Evolutionary conservation across 2,888 invertebrate genomes (phyloP).

Genomic region (Syrista parreyssii): DNA sequence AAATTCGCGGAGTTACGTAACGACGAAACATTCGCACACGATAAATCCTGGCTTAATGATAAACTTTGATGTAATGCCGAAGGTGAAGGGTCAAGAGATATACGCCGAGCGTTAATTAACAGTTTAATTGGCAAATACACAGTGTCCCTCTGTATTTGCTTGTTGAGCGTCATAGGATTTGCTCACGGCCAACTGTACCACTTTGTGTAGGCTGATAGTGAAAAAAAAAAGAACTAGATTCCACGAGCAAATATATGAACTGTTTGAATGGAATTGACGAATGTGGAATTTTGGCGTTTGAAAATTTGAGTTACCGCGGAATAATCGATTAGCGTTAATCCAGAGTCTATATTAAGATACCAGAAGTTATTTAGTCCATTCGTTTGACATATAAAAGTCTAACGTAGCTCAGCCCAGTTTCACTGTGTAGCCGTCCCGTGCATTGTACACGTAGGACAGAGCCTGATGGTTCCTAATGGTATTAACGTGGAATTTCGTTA

Average conservation of each 20-base stretch:
- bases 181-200: background rate
- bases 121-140: background rate
- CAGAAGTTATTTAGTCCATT: background rate
- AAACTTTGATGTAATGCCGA: background rate
- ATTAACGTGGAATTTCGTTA: background rate
- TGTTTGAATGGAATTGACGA: background rate
- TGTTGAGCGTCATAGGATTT: background rate
- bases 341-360: too few relatives aligned
- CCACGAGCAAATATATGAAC: background rate
- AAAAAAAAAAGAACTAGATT: background rate
- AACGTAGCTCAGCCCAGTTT: background rate
- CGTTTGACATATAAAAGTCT: background rate
- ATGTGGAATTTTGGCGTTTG: background rate
- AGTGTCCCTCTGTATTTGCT: background rate
- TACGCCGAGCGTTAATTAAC: background rate
- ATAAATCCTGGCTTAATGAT: too few relatives aligned
- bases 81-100: background rate
- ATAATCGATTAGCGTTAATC: background rate
- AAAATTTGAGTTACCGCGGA: background rate
- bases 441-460: background rate
- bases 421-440: background rate
- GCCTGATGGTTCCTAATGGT: background rate
- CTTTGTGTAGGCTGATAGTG: background rate
- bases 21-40: background rate
- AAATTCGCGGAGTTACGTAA: background rate